Percentiles rank a stretch among this genome's conserved stretches.
Evolutionary conservation across 2,888 invertebrate genomes (phyloP).

Genomic region (Anagyrus pseudococci): DNA sequence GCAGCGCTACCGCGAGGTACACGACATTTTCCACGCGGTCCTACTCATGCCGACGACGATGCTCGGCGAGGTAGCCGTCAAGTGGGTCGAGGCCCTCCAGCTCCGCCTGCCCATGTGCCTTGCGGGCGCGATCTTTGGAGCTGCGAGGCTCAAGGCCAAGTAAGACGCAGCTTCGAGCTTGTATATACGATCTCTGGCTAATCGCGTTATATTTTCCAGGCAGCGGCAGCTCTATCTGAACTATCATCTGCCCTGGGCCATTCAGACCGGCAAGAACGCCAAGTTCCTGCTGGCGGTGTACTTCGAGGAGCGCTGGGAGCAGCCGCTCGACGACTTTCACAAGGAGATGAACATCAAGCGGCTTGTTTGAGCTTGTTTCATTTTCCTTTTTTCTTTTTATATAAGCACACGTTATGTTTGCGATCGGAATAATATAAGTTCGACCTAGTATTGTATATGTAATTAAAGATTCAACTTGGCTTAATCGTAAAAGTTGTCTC

Average conservation of each 20-base stretch:
- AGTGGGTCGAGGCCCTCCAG: conserved; percentile 98
- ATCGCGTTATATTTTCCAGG: conserved; percentile 57
- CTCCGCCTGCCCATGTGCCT: conserved; percentile 95
- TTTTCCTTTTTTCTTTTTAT: too few species aligned
- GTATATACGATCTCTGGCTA: not conserved
- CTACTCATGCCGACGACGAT: conserved; percentile 94
- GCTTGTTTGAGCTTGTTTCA: too few species aligned
- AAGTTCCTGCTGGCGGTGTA: conserved; percentile 86
- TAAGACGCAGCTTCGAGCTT: not conserved
- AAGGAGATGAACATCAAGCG: conserved; percentile 78
- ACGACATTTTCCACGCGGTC: conserved; percentile 92
- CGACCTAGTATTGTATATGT: too few species aligned
- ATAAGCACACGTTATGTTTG: too few species aligned
- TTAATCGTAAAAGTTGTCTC: too few species aligned
- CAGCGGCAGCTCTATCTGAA: conserved; percentile 80
- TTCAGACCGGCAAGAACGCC: conserved; percentile 76
- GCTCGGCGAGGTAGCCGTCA: conserved; percentile 91
- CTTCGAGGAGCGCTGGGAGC: conserved; percentile 94
- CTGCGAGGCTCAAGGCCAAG: conserved; percentile 75
- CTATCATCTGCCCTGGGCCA: conserved; percentile 86
- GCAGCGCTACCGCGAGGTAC: conserved; percentile 96
- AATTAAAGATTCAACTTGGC: too few species aligned
- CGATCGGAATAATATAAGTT: too few species aligned
- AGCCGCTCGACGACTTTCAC: conserved; percentile 80
- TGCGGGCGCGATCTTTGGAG: conserved; percentile 91